Percentiles rank a stretch among this genome's conserved stretches.
Conservation (phyloP, 2,888 invertebrate species). For the Drosophila eohydei region DNA sequence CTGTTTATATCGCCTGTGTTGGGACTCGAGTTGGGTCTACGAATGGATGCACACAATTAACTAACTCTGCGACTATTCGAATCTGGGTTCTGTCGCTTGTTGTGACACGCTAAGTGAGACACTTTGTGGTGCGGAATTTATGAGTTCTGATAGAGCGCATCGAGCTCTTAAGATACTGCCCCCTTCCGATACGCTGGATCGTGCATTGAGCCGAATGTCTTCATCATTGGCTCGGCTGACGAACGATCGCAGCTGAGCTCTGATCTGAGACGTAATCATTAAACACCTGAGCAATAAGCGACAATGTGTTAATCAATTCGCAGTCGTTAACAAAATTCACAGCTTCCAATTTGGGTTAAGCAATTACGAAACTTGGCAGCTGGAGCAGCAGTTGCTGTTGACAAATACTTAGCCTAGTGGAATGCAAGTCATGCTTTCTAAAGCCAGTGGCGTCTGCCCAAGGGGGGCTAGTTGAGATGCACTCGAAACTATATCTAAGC, state of each 20-base stretch:
- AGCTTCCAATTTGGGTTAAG: slow-evolving; percentile 29
- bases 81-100: slow-evolving; percentile 47
- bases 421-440: slow-evolving; percentile 20
- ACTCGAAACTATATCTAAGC: neutral
- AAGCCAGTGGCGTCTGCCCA: neutral
- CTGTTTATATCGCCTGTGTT: slow-evolving; percentile 51
- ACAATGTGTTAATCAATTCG: slow-evolving; percentile 25
- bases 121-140: slow-evolving; percentile 58
- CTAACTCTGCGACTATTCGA: slow-evolving; percentile 49
- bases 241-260: neutral
- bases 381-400: slow-evolving; percentile 4
- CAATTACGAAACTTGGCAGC: slow-evolving; percentile 32
- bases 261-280: neutral
- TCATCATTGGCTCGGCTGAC: slow-evolving; percentile 18
- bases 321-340: slow-evolving; percentile 12
- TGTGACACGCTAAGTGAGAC: slow-evolving; percentile 73
- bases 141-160: slow-evolving; percentile 48
- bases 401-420: neutral
- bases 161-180: slow-evolving; percentile 19
- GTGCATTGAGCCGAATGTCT: slow-evolving; percentile 49
- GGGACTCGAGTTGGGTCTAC: slow-evolving; percentile 21
- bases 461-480: neutral
- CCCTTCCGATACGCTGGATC: neutral
- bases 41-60: slow-evolving; percentile 67
- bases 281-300: neutral